Evolutionary conservation across 2,888 invertebrate genomes (phyloP), one percentile per base, ranked within the genome.

Genomic region (Rutpela maculata): DNA sequence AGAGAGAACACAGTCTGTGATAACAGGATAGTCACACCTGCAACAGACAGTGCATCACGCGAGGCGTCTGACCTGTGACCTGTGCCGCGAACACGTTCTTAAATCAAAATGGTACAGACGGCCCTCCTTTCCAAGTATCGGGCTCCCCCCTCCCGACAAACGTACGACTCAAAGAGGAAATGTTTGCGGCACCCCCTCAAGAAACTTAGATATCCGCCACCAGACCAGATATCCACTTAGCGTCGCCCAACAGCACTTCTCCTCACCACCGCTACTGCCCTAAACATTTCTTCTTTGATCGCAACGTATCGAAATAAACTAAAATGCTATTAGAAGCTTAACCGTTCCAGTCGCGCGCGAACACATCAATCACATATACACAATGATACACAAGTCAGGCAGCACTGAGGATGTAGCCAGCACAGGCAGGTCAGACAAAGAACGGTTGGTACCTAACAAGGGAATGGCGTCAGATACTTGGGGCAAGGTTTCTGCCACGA

Each of bases 391-490:
- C 88, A 89, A 87, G 83, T 88, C 89, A 89, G 89, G 90, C 89
- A 89, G 89, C 89, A 89, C 86, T 89, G 88, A 89, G 87, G 88
- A 88, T 89, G 86, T 89, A 89, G 88, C 88, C 88, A 89, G 89
- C 89, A 89, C 90, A 90, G 89, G 90, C 90, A 90, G 89, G 89
- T 89, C 89, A 90, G 90, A 90, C 90, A 90, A 89, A 88, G 87
- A 90, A 90, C 89, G 90, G 87, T 89, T 89, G 89, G 90, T 96
- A 97, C 99, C 99, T 96, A 99, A 98, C 93, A 99, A 94, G 92
- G 99, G 99, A 93, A 99, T 98, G 92, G 99, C 98, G 93, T 99
- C 99, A 92, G 99, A 99, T 92, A 99, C 99, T 94, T 97, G 98
- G 92, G 99, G 99, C 95, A 99, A 97, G 92, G 98, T 98, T 95